Conservation (phyloP, 2,888 invertebrate species). For the Drosophila nr. medialis region DNA sequence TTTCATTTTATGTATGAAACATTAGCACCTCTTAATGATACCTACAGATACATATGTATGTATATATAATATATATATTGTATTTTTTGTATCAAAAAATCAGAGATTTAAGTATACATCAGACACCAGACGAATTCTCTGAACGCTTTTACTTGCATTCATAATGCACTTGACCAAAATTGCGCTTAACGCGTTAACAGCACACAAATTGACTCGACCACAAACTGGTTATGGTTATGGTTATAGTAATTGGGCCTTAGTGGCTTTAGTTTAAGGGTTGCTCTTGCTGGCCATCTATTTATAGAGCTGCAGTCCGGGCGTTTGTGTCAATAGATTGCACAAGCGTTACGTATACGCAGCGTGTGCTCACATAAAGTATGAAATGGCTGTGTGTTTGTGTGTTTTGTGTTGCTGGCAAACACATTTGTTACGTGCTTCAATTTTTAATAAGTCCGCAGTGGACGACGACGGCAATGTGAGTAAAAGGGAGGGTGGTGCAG, state of each 20-base stretch:
- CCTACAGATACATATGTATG: not conserved
- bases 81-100: not conserved
- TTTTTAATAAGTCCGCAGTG: conserved; percentile 52
- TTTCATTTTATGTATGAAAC: not conserved
- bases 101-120: not conserved
- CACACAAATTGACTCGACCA: conserved; percentile 34
- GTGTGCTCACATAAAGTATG: conserved; percentile 18
- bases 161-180: conserved; percentile 44
- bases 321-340: conserved; percentile 51
- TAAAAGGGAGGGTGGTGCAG: not conserved
- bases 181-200: conserved; percentile 21
- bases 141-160: not conserved
- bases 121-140: too few relatives aligned
- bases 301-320: conserved; percentile 26
- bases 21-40: too few relatives aligned
- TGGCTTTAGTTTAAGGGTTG: conserved; percentile 6
- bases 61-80: not conserved
- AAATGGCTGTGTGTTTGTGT: conserved; percentile 14
- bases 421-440: conserved; percentile 59
- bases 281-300: conserved; percentile 44
- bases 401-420: conserved; percentile 25
- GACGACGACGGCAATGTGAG: conserved; percentile 7
- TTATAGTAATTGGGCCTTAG: conserved; percentile 1
- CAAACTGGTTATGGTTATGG: conserved; percentile 34
- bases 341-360: conserved; percentile 54